These are phyloP conservation scores for Morpho achilles DNA, from an alignment of 2,888 invertebrate species.

Conservation along the genomic window DNA sequence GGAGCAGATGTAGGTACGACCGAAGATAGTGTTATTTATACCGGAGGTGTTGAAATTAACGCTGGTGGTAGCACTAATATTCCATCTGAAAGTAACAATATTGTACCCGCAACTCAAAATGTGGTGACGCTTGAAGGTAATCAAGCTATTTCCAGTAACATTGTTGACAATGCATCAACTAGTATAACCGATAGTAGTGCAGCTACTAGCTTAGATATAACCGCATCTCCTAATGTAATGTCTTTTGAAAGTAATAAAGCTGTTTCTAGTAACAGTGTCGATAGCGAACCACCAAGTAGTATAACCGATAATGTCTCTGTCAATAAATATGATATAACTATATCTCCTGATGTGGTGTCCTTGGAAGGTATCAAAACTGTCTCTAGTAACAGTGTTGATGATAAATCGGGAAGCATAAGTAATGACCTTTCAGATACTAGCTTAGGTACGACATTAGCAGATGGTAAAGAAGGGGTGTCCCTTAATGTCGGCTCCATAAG, in stretches of 20 bases:
- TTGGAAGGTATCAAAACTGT: not conserved
- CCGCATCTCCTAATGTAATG: not conserved
- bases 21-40: not conserved
- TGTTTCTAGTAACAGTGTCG: not conserved
- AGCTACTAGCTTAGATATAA: not conserved
- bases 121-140: not conserved
- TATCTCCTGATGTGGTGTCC: not conserved
- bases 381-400: not conserved
- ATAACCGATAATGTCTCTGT: not conserved
- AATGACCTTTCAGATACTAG: too few species aligned
- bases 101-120: not conserved
- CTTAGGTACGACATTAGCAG: too few species aligned
- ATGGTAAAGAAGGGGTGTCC: too few species aligned
- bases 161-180: too few species aligned
- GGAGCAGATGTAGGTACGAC: constrained; percentile 1
- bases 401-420: too few species aligned
- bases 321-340: too few species aligned
- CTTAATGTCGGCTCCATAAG: not conserved
- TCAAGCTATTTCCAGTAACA: not conserved
- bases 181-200: not conserved
- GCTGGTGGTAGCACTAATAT: too few species aligned
- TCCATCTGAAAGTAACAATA: constrained; percentile 1
- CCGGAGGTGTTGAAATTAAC: too few species aligned
- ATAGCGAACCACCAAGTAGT: not conserved
- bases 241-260: not conserved